Base-by-base conservation (phyloP, 2,888 invertebrate species). In the Standfussiana lucernea region DNA sequence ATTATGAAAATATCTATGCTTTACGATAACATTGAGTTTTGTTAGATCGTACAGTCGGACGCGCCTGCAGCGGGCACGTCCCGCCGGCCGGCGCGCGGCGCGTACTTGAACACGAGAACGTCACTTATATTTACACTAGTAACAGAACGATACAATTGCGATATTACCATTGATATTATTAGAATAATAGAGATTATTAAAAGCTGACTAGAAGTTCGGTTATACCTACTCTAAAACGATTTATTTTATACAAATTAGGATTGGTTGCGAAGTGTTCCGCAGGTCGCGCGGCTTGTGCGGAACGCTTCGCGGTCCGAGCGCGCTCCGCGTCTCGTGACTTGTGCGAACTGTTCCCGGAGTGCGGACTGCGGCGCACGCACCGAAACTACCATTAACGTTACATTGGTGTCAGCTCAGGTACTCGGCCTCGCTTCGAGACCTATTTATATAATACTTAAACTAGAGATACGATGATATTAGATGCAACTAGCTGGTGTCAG, bases 131-230 rank as follows among this genome's bases (percentile, higher is more conserved):
- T 89, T 92, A 93, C 92, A 93, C 93, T 94, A 95, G 90, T 92
- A 94, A 95, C 94, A 92, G 93, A 94, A 92, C 64, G 85, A 90
- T 92, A 94, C 91, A 92, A 93, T 92, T 93, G 94, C 91, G 91
- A 94, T 92, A 92, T 93, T 92, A 94, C 90, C 92, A 94, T 92
- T 93, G 93, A 93, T 93, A 92, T 90, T 89, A 95, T 93, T 92
- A 93, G 94, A 94, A 93, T 93, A 94, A 92, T 93, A 95, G 95
- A 96, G 95, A 96, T 96, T 94, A 94, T 94, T 93, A 95, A 95
- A 97, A 97, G 96, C 97, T 92, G 95, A 96, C 96, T 96, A 96
- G 95, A 96, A 95, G 93, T 95, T 94, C 91, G 92, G 93, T 95
- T 93, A 95, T 93, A 92, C 93, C 95, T 95, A 95, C 93, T 91